phyloP scores from a whole-genome alignment of 2,113 vertebrate genomes.

The Edolisoma coerulescens region DNA sequence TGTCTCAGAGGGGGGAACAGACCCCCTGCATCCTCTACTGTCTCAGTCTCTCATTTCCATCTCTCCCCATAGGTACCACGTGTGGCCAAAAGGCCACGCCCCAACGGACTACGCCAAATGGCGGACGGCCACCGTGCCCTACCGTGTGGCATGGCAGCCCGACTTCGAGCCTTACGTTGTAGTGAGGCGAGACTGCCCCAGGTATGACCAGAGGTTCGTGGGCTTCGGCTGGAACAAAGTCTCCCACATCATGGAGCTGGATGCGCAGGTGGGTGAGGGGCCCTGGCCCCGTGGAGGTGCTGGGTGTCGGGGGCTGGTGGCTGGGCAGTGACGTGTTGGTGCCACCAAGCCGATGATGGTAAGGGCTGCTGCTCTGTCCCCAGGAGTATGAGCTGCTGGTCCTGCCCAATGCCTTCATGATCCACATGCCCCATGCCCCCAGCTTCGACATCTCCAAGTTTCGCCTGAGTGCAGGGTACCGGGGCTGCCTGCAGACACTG shows the following conservation, averaged over 20 bases:
- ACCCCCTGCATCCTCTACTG: not conserved
- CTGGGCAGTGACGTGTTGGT: fast-evolving
- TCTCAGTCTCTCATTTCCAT: not conserved
- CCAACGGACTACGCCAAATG: constrained; percentile 92
- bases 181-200: constrained; percentile 89
- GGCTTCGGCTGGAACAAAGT: constrained; percentile 99
- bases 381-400: constrained; percentile 93
- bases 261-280: constrained; percentile 83
- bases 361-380: not conserved
- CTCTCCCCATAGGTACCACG: constrained; percentile 76
- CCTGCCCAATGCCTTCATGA: constrained; percentile 93
- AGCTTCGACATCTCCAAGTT: constrained; percentile 97
- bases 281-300: fast-evolving
- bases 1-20: not conserved
- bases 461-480: constrained; percentile 85
- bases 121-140: constrained; percentile 87
- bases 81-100: constrained; percentile 91
- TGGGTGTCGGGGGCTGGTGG: not conserved
- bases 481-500: constrained; percentile 85
- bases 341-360: fast-evolving
- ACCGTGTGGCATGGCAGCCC: constrained; percentile 88
- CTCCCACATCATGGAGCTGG: constrained; percentile 92
- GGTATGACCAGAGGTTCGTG: constrained; percentile 91
- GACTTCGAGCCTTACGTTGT: constrained; percentile 96
- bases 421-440: constrained; percentile 95